A percentile compares a stretch with the other conserved stretches of the same genome.
Evolutionary conservation across 1,140 invertebrate species (phyloP).

Genomic region (Daktulosphaira vitifoliae): DNA sequence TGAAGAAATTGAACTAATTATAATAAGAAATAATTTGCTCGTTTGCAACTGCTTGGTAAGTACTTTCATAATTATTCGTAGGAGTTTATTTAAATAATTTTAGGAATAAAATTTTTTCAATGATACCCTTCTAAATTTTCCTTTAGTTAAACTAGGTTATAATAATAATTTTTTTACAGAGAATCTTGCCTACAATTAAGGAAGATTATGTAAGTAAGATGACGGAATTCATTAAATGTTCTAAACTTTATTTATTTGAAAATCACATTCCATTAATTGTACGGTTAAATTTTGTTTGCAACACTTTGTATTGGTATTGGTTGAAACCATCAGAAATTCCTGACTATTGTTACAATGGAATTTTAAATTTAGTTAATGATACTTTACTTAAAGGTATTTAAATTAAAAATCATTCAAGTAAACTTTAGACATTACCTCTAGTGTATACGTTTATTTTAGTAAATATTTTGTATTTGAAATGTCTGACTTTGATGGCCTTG

Average conservation of each 20-base stretch:
- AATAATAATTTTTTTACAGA: constrained; percentile 1
- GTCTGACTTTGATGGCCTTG: too few relatives aligned
- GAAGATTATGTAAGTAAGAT: constrained; percentile 5
- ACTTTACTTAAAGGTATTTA: constrained; percentile 5
- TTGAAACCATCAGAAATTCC: constrained; percentile 2
- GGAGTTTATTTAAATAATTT: not conserved
- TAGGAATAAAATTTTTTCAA: too few relatives aligned
- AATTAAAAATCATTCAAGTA: too few relatives aligned
- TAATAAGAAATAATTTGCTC: constrained; percentile 16
- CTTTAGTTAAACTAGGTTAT: too few relatives aligned
- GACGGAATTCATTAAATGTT: constrained; percentile 6
- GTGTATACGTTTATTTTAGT: too few relatives aligned
- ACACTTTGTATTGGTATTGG: constrained; percentile 21
- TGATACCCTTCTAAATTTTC: too few relatives aligned
- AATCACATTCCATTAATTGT: constrained; percentile 9
- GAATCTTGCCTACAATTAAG: not conserved
- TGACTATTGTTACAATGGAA: constrained; percentile 14
- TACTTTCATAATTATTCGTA: not conserved
- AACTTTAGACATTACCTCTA: too few relatives aligned
- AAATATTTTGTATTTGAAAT: too few relatives aligned
- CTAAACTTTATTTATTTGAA: constrained; percentile 20
- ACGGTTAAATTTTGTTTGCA: constrained; percentile 3
- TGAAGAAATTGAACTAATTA: constrained; percentile 1
- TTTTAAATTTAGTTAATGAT: constrained; percentile 1
- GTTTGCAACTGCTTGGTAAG: constrained; percentile 15